Base-by-base conservation (phyloP, 1,140 invertebrate genomes). In the Drosophila athabasca region DNA sequence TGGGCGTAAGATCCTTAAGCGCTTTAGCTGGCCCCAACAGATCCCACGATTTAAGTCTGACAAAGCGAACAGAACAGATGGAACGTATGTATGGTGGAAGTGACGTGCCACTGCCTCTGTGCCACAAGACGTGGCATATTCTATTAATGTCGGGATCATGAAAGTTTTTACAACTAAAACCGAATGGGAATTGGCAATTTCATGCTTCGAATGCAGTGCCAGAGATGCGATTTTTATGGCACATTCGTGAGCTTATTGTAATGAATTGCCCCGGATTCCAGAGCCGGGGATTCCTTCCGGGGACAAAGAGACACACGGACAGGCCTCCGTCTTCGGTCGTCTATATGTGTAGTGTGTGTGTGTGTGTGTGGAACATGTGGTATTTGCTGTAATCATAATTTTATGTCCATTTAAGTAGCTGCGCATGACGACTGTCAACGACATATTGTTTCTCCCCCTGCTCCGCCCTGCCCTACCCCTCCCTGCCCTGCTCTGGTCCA, bases 191-290 rank as follows among this genome's bases (percentile, higher is more conserved):
- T 87, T 81, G 81, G 54, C 81, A 87, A 85, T 85, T 85, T 85
- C 81, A 87, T 85, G 81, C 61, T 78, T 85, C 68, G 82, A 77
- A 74, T 77, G 68, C 77, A 81, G 54, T 51, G 52, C 67, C 45
- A 53, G 66, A 26, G 78, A 65, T 76, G 57, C 48, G 19, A 57
- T 88, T 90, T 90, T 90, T 90, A 90, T 90, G 90, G 89, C 89
- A 89, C 74, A 90, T 80, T 90, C 89, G 84, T 90, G 85, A 90
- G 89, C 85, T 90, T 90, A 90, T 90, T 90, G 89, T 90, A 90
- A 90, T 90, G 89, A 90, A 90, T 90, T 90, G 84, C 89, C 74
- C 35, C 35, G 24, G 24, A 26, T 26, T 24, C 24, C 24, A 5
- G 24, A 24, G 4, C 24, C 24, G 4, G 24, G 58, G 54, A 68